These are phyloP conservation scores for Sardinella longiceps DNA, from an alignment of 2,797 vertebrate genomes.

Conservation along the genomic window DNA sequence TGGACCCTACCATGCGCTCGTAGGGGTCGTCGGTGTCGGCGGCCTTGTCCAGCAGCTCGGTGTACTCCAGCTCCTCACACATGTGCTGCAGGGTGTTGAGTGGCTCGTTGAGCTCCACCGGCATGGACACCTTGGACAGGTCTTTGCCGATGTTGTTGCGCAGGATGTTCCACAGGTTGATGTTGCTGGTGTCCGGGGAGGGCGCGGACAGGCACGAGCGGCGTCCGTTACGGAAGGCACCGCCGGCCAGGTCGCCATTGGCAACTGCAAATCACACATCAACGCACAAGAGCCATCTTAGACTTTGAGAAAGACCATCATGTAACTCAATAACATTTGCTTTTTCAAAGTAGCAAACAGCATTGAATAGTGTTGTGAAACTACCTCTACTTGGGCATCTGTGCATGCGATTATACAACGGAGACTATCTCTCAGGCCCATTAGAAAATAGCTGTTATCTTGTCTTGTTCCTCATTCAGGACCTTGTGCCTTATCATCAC, in stretches of 20 bases:
- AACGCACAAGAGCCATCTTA: not conserved
- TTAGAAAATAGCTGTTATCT: not conserved
- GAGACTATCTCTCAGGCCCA: not conserved
- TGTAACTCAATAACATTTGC: not conserved
- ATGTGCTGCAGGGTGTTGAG: conserved; percentile 98
- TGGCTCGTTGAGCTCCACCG: conserved; percentile 97
- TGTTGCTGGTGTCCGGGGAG: conserved; percentile 95
- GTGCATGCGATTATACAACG: not conserved
- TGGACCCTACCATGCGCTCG: conserved; percentile 89
- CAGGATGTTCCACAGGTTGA: conserved; percentile 99
- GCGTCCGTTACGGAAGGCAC: conserved; percentile 91
- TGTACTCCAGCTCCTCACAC: conserved; percentile 98
- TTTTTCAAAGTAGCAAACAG: not conserved
- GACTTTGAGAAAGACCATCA: not conserved
- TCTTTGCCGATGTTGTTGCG: conserved; percentile 99
- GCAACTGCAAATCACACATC: conserved; percentile 76
- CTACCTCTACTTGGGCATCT: not conserved
- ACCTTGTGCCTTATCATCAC: not conserved
- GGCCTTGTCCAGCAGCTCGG: conserved; percentile 96
- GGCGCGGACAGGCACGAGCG: conserved; percentile 89
- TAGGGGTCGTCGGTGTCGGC: conserved; percentile 91
- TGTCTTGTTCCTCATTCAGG: not conserved
- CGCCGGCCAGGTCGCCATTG: conserved; percentile 92
- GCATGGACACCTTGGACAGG: conserved; percentile 98
- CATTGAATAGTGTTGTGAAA: not conserved